Percentiles rank a stretch among this genome's conserved stretches.
These are phyloP conservation scores for Malurus alboscapulatus DNA, from an alignment of 2,113 vertebrate genomes.

Conservation along the genomic window DNA sequence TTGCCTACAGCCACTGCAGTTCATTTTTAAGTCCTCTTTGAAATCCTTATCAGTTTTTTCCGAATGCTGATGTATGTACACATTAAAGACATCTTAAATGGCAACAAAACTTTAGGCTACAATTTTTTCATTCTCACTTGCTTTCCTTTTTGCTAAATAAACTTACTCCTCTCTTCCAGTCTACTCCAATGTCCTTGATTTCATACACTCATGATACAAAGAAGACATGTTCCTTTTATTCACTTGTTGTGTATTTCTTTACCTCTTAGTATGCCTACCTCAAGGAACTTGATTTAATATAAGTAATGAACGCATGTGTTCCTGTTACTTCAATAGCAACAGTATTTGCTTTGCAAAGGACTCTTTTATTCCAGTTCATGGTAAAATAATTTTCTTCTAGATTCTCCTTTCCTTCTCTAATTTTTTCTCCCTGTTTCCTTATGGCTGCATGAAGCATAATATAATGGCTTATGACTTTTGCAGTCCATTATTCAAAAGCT, in stretches of 20 bases:
- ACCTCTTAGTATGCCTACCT: not conserved
- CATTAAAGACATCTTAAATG: not conserved
- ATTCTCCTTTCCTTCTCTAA: not conserved
- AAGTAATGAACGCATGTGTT: not conserved
- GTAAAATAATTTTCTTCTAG: not conserved
- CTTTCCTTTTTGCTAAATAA: not conserved
- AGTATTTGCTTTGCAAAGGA: not conserved
- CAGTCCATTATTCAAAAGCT: not conserved
- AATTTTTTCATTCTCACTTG: fast-evolving
- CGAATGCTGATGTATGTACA: not conserved
- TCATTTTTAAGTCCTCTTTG: not conserved
- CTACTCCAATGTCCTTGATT: not conserved
- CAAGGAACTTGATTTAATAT: not conserved
- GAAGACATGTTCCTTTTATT: not conserved
- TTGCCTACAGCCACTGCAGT: not conserved
- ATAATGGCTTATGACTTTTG: not conserved
- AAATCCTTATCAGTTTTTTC: not conserved
- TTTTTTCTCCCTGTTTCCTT: not conserved
- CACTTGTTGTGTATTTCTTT: not conserved
- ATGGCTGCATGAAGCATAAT: not conserved
- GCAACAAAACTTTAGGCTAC: not conserved
- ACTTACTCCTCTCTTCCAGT: not conserved
- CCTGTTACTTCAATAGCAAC: not conserved
- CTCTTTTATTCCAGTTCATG: not conserved
- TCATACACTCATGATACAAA: not conserved